Conservation (phyloP, 1,140 invertebrate species). For the Neodiprion fabricii region DNA sequence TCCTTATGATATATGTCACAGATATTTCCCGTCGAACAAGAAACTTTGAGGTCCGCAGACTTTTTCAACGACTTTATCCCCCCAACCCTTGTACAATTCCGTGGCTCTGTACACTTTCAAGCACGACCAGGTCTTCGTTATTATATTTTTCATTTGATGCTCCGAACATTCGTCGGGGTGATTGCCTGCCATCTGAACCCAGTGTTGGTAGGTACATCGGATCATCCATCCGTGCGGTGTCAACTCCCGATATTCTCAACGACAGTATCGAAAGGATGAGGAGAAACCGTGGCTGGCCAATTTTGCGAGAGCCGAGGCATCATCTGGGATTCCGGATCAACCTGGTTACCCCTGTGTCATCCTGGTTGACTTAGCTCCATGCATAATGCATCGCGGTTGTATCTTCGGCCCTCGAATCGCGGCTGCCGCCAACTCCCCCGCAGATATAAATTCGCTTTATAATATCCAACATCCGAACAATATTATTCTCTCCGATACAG, state of each 20-base stretch:
- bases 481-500: too few relatives aligned
- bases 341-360: conserved; percentile 1
- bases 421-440: too few relatives aligned
- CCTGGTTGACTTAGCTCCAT: background rate
- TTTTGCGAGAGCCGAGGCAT: background rate
- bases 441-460: too few relatives aligned
- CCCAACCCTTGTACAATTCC: too few relatives aligned
- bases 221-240: background rate
- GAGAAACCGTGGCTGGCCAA: background rate
- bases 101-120: too few relatives aligned
- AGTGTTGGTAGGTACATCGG: too few relatives aligned
- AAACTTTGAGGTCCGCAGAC: background rate
- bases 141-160: too few relatives aligned
- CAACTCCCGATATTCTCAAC: background rate
- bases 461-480: too few relatives aligned
- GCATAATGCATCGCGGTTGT: conserved; percentile 5
- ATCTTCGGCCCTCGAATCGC: conserved; percentile 4
- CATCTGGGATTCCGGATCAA: conserved; percentile 3
- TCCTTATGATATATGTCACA: background rate
- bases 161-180: too few relatives aligned
- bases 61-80: background rate
- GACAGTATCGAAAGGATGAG: background rate
- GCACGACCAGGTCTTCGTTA: too few relatives aligned
- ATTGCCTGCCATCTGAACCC: too few relatives aligned
- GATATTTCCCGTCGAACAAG: background rate